These are phyloP conservation scores for Drosophila lacertosa DNA, from an alignment of 1,140 invertebrate species.

Conservation along the genomic window DNA sequence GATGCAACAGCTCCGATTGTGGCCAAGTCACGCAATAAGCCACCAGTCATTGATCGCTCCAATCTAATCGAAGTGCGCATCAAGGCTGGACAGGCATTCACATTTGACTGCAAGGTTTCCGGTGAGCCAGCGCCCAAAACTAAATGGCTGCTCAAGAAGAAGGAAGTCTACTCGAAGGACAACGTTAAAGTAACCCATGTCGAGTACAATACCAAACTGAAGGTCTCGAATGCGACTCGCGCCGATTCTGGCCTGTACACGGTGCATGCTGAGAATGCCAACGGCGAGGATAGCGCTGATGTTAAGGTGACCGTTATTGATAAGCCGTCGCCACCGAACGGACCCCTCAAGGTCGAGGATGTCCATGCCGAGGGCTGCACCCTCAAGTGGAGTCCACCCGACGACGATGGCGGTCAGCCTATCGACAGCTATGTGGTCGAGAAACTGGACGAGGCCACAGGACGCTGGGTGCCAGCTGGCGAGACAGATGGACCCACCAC, in stretches of 20 bases:
- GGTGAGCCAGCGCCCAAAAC: constrained; percentile 97
- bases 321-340: constrained; percentile 94
- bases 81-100: constrained; percentile 93
- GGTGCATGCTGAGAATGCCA: constrained; percentile 95
- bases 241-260: constrained; percentile 96
- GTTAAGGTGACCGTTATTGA: constrained; percentile 97
- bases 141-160: constrained; percentile 91
- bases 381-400: constrained; percentile 94
- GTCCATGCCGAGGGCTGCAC: constrained; percentile 90
- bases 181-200: constrained; percentile 89
- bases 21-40: constrained; percentile 97
- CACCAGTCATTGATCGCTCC: constrained; percentile 94
- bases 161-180: constrained; percentile 89
- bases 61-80: constrained; percentile 94
- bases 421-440: constrained; percentile 96
- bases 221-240: constrained; percentile 92
- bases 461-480: constrained; percentile 95
- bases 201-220: constrained; percentile 96
- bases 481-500: constrained; percentile 93
- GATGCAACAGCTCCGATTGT: constrained; percentile 96
- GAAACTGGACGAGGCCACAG: constrained; percentile 96
- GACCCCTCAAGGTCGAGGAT: constrained; percentile 92
- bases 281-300: constrained; percentile 95
- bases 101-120: constrained; percentile 89
- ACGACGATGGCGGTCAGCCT: constrained; percentile 95